Conservation (phyloP, 2,888 invertebrate genomes). For the Malthinus seriepunctatus region DNA sequence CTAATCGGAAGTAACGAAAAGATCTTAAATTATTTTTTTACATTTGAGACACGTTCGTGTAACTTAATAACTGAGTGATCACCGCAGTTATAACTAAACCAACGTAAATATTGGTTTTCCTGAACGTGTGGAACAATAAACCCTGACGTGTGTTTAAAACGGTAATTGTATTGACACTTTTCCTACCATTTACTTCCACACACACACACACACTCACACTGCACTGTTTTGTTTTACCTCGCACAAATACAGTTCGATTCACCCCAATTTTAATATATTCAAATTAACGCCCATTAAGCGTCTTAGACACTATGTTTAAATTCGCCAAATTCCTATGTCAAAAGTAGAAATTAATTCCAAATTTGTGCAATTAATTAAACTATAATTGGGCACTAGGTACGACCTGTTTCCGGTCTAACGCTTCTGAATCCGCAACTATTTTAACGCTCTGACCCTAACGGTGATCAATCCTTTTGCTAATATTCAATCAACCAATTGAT, state of each 20-base stretch:
- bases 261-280: slow-evolving; percentile 10
- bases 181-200: slow-evolving; percentile 21
- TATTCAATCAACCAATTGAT: slow-evolving; percentile 31
- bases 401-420: slow-evolving; percentile 18
- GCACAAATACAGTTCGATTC: neutral
- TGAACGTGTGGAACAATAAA: slow-evolving; percentile 42
- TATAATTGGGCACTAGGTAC: slow-evolving; percentile 17
- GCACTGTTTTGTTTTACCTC: slow-evolving; percentile 20
- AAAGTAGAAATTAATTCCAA: slow-evolving; percentile 14
- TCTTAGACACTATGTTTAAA: neutral
- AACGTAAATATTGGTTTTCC: slow-evolving; percentile 44
- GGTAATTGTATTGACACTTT: slow-evolving; percentile 44
- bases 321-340: slow-evolving; percentile 3
- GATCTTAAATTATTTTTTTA: slow-evolving; percentile 31
- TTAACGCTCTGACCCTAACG: slow-evolving; percentile 16
- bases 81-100: slow-evolving; percentile 43
- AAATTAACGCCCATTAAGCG: slow-evolving; percentile 3
- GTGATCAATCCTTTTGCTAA: slow-evolving; percentile 29
- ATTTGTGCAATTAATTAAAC: slow-evolving; percentile 20
- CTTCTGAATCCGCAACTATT: slow-evolving; percentile 22
- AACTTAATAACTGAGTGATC: slow-evolving; percentile 43
- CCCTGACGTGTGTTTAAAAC: slow-evolving; percentile 38
- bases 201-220: too few species aligned
- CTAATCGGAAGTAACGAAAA: slow-evolving; percentile 30
- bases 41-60: slow-evolving; percentile 34